Base-by-base conservation (phyloP, 2,888 invertebrate species). In the Epinotia brunnichana region DNA sequence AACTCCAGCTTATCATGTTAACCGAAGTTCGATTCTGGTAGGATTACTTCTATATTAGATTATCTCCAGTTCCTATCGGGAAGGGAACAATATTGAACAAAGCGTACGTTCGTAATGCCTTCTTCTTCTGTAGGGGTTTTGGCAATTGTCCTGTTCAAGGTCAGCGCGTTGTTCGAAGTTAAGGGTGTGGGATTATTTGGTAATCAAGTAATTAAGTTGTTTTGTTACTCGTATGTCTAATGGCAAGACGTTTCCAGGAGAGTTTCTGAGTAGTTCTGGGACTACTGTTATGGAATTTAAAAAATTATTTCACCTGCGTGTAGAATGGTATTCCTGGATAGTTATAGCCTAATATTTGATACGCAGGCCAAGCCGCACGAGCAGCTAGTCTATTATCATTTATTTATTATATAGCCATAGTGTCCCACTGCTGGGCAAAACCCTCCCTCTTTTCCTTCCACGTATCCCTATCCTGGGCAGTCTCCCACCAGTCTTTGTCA, bases 1-100 rank as follows among this genome's bases (percentile, higher is more conserved):
- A 29, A 57, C 57, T 57, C 15, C 2, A 11, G 64, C 64, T 54
- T 54, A 54, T 53, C 39, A 41, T 53, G 64, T 54, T 53, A 60
- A 21, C 60, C 10, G 35, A 61, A 59, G 57, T 24, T 41, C 41
- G 61, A 53, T 19, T 17, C 44, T 62, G 54, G 61, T 1, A n/a
- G 69, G 62, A 61, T 62, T 70, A 69, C 24, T 68, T 51, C 39
- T 29, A 35, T 56, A 70, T 56, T 54, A 15, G 44, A 62, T 61
- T 56, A 70, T 29, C 15, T 61, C 10, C 29, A 53, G 13, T 19
- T 51, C 21, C 2, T n/a, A 15, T 21, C 4, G 54, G 39, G 11
- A 54, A 53, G 35, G 29, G 19, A 44, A 3, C 19, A 53, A 53
- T 7, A 53, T 9, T 19, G 53, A 15, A 19, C 15, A 19, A 3